Evolutionary conservation across 2,888 invertebrate species (phyloP), one percentile per base, ranked within the genome.

Genomic region (Sesamia inferens): DNA sequence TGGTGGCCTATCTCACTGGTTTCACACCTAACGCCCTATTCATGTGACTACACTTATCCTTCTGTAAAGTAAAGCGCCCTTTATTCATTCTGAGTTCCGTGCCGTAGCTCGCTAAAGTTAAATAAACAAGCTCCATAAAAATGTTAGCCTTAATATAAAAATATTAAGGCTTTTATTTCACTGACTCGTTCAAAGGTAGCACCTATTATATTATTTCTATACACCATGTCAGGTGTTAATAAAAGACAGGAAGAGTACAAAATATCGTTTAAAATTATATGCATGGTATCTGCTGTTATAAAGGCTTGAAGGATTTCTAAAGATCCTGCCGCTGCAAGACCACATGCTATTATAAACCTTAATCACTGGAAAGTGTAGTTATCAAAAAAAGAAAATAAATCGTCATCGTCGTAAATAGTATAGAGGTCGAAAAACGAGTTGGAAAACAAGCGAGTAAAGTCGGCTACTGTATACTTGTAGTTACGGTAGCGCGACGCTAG

Each of bases 11-110:
- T 93, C 93, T 92, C 87, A 80, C 78, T 76, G 74, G 87, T 85
- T 93, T 93, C 91, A 90, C 93, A 92, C 93, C 90, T 91, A 83
- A 84, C 83, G 76, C 76, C 76, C 90, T 87, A 89, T 93, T 93
- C 92, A 92, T 64, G 79, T 70, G 67, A 70, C 78, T 79, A 81
- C 77, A 86, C 85, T 88, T 89, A 84, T 82, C 79, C 76, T 83
- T 88, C 82, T 88, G 83, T 86, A 78, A 80, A 69, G 81, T 76
- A 74, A 85, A 85, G 69, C 65, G 66, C 62, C 68, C 66, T 83
- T 80, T 79, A 81, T 72, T 74, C 64, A 54, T 70, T 61, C 55
- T 14, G 14, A 71, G 44, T 65, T 71, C 63, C 64, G 11, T 55
- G 39, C 16, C 39, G 19, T 44, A 51, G 58, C 44, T 44, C 5